Evolutionary conservation across 2,113 vertebrate species (phyloP), one percentile per base, ranked within the genome.

Genomic region (Nansenia antarctica): DNA sequence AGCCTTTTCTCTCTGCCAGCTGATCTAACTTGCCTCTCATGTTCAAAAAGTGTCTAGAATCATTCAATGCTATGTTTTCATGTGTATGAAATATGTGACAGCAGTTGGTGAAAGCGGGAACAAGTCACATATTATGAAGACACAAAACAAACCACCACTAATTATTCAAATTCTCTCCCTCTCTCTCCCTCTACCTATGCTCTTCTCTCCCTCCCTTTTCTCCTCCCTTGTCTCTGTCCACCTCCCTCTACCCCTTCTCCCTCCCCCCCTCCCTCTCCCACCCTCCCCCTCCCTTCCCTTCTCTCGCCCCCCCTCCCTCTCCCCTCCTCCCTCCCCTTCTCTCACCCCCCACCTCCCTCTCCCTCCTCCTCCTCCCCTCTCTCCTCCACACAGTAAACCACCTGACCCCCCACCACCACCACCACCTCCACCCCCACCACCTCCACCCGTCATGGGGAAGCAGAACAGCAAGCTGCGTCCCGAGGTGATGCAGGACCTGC

Each of bases 391-490:
- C n/a, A n/a, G n/a, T n/a, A n/a, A n/a, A n/a, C n/a, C 73, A n/a
- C 76, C 60, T 54, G 32, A 29, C 9, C 22, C 12, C 20, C 34
- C 24, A 9, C 9, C 18, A 37, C 42, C 26, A 15, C 8, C 18
- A 5, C 1, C 60, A 15, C 18, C 22, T 57, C 29, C 37, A 30
- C 35, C 54, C 32, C 30, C 42, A 14, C 47, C 2, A n/a, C n/a
- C n/a, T 67, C 70, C 82, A 53, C 47, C 79, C 66, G 82, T 80
- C 65, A 99, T 99, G 98, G 98, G 98, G 76, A 99, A 99, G 81
- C 98, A 99, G 88, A 99, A 99, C 92, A 99, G 98, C 92, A 99
- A 99, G 85, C 94, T 99, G 69, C 98, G 98, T 81, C 98, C 98
- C 0, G 98, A 99, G 86, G 94, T 99, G 83, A 98, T 99, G 95